Evolutionary conservation across 2,113 vertebrate genomes (phyloP).

Genomic region (Thalassarche chlororhynchos): DNA sequence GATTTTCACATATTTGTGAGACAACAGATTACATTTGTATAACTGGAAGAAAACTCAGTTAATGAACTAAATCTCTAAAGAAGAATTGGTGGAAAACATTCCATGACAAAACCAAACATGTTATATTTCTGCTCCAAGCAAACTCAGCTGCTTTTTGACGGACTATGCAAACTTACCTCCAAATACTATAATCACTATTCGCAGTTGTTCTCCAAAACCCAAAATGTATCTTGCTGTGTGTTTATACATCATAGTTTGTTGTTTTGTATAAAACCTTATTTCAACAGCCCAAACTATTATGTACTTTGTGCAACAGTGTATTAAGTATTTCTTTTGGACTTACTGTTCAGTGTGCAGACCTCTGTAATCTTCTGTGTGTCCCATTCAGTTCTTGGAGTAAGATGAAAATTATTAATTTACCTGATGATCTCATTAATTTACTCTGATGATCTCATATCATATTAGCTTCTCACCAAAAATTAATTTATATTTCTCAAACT

Average conservation of each 20-base stretch:
- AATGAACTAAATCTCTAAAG: background rate
- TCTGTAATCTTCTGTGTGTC: background rate
- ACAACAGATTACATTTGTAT: background rate
- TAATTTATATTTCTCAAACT: background rate
- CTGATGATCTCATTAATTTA: background rate
- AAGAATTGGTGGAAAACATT: background rate
- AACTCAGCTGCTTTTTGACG: background rate
- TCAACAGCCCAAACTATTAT: background rate
- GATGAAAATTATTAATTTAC: background rate
- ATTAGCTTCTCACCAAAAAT: background rate
- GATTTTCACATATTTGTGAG: background rate
- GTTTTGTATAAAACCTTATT: background rate
- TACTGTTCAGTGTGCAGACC: background rate
- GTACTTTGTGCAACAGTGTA: background rate
- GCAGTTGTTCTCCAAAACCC: background rate
- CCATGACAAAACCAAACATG: background rate
- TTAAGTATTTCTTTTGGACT: background rate
- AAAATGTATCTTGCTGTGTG: background rate
- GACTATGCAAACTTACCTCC: background rate
- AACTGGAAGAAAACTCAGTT: background rate
- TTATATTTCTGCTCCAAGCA: background rate
- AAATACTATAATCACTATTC: background rate
- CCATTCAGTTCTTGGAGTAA: background rate
- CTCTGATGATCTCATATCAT: background rate
- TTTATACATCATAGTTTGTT: background rate